Evolutionary conservation across 92 coral and sea anemone genomes (phyloP).

Genomic region (Palythoa caribaeorum): DNA sequence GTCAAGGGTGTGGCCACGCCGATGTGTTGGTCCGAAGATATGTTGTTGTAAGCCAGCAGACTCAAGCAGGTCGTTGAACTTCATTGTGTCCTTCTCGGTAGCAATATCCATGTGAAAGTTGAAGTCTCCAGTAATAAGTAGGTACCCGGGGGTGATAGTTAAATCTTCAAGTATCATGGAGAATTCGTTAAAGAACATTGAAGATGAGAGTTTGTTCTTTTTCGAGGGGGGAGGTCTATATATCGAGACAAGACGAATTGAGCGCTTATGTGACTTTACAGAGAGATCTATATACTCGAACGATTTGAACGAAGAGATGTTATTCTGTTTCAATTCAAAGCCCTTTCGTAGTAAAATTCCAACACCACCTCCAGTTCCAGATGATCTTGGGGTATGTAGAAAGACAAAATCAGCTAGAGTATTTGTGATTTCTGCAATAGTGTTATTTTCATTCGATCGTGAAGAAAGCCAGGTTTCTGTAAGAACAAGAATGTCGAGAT

Average conservation of each 20-base stretch:
- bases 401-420: neutral
- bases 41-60: neutral
- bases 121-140: neutral
- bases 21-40: slow-evolving; percentile 34
- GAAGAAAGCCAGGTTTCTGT: slow-evolving; percentile 25
- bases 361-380: slow-evolving; percentile 11
- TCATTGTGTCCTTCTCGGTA: slow-evolving; percentile 11
- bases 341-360: slow-evolving; percentile 25
- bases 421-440: slow-evolving; percentile 32
- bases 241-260: too few relatives aligned
- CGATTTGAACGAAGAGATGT: slow-evolving; percentile 20
- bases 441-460: neutral
- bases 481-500: too few relatives aligned
- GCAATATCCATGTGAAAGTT: neutral
- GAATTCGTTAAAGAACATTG: neutral
- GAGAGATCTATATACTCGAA: slow-evolving; percentile 13
- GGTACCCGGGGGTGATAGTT: neutral
- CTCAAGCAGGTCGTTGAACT: slow-evolving; percentile 33
- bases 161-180: slow-evolving; percentile 27
- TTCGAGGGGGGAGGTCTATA: too few relatives aligned
- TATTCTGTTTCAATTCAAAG: slow-evolving; percentile 21
- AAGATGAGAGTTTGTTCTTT: too few relatives aligned
- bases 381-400: neutral
- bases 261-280: too few relatives aligned
- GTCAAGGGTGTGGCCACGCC: slow-evolving; percentile 42